These are phyloP conservation scores for Carapus acus DNA, from an alignment of 2,797 vertebrate genomes.

Conservation along the genomic window DNA sequence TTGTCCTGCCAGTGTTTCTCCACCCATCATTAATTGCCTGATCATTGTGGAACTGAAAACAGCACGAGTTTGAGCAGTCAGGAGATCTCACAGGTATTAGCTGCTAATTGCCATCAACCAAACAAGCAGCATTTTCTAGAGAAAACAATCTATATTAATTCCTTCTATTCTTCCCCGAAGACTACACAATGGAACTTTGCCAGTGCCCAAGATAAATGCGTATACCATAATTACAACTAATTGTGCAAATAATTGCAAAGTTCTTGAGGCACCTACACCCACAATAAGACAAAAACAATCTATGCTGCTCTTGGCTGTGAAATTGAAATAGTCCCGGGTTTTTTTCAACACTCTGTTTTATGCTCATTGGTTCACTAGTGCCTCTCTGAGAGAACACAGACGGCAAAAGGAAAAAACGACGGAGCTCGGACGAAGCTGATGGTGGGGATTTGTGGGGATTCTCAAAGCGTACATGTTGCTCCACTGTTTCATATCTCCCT, in stretches of 20 bases:
- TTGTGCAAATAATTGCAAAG: slow-evolving; percentile 72
- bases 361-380: slow-evolving; percentile 57
- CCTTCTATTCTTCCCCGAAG: slow-evolving; percentile 59
- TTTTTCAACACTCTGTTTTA: slow-evolving; percentile 44
- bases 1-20: slow-evolving; percentile 53
- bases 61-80: slow-evolving; percentile 51
- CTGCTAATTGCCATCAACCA: slow-evolving; percentile 71
- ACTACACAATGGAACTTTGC: slow-evolving; percentile 62
- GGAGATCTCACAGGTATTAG: slow-evolving; percentile 69
- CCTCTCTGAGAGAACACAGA: slow-evolving; percentile 49
- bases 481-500: slow-evolving; percentile 50
- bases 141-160: slow-evolving; percentile 74
- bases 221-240: slow-evolving; percentile 74
- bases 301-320: slow-evolving; percentile 64
- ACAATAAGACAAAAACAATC: slow-evolving; percentile 72
- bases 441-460: slow-evolving; percentile 61
- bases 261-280: slow-evolving; percentile 64
- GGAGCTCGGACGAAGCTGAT: slow-evolving; percentile 52
- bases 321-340: slow-evolving; percentile 61
- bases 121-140: slow-evolving; percentile 70
- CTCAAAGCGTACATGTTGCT: slow-evolving; percentile 60
- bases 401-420: slow-evolving; percentile 37
- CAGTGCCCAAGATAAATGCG: slow-evolving; percentile 70
- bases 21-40: slow-evolving; percentile 65
- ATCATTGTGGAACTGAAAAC: slow-evolving; percentile 60